phyloP scores from a whole-genome alignment of 2,797 vertebrate genomes.

The Pristis pectinata region DNA sequence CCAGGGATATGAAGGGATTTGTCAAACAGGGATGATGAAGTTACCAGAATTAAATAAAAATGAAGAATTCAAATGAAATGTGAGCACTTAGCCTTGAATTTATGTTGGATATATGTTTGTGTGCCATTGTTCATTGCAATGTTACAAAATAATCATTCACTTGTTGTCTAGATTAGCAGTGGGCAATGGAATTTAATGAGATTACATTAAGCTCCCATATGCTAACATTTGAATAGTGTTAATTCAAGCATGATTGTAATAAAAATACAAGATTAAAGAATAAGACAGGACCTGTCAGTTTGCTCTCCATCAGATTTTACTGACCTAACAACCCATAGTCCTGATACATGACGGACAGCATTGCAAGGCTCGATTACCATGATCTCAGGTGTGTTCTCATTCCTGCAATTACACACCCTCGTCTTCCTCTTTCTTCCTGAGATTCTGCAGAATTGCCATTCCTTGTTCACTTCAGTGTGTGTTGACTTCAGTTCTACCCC shows the following conservation, averaged over 20 bases:
- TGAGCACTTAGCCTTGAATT: background rate
- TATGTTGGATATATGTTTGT: background rate
- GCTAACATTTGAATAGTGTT: background rate
- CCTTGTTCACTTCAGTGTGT: background rate
- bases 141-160: background rate
- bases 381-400: background rate
- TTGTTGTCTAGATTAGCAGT: background rate
- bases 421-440: background rate
- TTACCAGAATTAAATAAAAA: background rate
- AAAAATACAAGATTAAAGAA: background rate
- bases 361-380: background rate
- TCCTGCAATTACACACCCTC: background rate
- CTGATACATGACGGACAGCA: background rate
- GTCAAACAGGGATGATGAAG: too few relatives aligned
- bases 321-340: background rate
- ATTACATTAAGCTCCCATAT: background rate
- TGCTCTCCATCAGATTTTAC: background rate
- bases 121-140: background rate
- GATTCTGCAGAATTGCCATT: slow-evolving; percentile 4
- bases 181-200: slow-evolving; percentile 1
- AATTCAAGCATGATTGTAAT: background rate
- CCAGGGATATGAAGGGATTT: too few relatives aligned
- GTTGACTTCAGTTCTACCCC: background rate
- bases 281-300: background rate
- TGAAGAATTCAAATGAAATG: background rate